Base-by-base conservation (phyloP, 2,888 invertebrate species). In the Lasioglossum pauxillum region DNA sequence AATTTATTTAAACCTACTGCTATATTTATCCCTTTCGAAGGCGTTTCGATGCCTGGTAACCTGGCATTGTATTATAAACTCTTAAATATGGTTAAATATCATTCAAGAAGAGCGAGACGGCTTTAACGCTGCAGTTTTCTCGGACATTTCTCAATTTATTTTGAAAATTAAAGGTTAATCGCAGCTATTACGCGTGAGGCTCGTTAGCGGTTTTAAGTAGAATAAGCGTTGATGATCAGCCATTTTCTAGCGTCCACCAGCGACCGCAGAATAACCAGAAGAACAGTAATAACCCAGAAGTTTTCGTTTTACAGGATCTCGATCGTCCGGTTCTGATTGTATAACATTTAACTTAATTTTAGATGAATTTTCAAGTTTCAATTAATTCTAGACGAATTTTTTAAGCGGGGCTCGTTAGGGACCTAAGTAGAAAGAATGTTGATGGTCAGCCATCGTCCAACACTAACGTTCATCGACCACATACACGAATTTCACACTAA, bases 151-250 rank as follows among this genome's bases (percentile, higher is more conserved):
- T 53, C 7, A 23, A 53, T 53, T 53, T 10, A n/a, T 53, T n/a
- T 53, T 53, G 53, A n/a, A 53, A 53, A 53, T 53, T 53, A 53
- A n/a, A 10, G 10, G 53, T 23, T 53, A n/a, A 53, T 53, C 23
- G 53, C n/a, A 53, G 53, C n/a, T n/a, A n/a, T 53, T 53, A 53
- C 53, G 53, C 53, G 10, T 19, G 53, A n/a, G 3, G n/a, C 23
- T 53, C 53, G 53, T 53, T 53, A 53, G 53, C 53, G n/a, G 57
- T n/a, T 57, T 57, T n/a, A n/a, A 57, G 57, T 57, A 57, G n/a
- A 57, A 57, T 12, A 57, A 57, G n/a, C n/a, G n/a, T 57, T n/a
- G 57, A 57, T n/a, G 57, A 57, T 57, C 57, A n/a, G n/a, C 57
- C n/a, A 57, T n/a, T 57, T 57, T n/a, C n/a, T n/a, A 57, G 57